Percentiles rank a stretch among this genome's conserved stretches.
These are phyloP conservation scores for Pyxicephalus adspersus DNA, from an alignment of 2,113 vertebrate species.

Conservation along the genomic window DNA sequence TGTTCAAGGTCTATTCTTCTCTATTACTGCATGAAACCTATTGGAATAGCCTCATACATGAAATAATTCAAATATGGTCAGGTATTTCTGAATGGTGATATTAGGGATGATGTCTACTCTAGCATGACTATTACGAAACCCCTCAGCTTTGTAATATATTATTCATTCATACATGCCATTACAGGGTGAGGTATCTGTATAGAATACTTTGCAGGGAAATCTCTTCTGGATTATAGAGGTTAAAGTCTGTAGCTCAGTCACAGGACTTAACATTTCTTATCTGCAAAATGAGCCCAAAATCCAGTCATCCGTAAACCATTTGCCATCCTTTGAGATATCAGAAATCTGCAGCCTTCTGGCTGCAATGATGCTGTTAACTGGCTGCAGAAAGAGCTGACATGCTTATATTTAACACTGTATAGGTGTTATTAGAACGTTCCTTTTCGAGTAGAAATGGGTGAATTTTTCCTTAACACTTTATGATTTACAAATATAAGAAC, in stretches of 20 bases:
- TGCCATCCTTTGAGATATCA: constrained; percentile 43
- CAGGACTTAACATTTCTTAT: constrained; percentile 41
- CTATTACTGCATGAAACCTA: background rate
- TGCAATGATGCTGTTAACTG: constrained; percentile 39
- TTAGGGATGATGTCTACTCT: background rate
- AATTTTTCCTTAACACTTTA: no score
- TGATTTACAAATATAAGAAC: no score
- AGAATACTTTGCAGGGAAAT: constrained; percentile 23
- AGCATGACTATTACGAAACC: background rate
- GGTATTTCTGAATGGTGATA: background rate
- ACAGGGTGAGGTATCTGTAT: constrained; percentile 5
- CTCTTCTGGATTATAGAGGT: constrained; percentile 40
- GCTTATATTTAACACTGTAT: constrained; percentile 39
- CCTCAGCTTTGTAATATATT: no score
- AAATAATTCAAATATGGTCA: background rate
- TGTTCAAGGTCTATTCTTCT: background rate
- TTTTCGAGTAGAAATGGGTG: background rate
- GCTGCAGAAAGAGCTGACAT: constrained; percentile 14
- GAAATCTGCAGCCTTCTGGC: constrained; percentile 22
- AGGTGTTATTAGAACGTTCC: background rate
- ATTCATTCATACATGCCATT: constrained; percentile 9
- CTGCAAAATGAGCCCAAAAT: constrained; percentile 48
- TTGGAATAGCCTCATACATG: background rate
- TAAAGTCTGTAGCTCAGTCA: constrained; percentile 41
- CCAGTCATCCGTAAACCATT: constrained; percentile 36